These are phyloP conservation scores for Paracentrotus lividus DNA, from an alignment of 53 echinoderm and acorn worm genomes.

Conservation along the genomic window DNA sequence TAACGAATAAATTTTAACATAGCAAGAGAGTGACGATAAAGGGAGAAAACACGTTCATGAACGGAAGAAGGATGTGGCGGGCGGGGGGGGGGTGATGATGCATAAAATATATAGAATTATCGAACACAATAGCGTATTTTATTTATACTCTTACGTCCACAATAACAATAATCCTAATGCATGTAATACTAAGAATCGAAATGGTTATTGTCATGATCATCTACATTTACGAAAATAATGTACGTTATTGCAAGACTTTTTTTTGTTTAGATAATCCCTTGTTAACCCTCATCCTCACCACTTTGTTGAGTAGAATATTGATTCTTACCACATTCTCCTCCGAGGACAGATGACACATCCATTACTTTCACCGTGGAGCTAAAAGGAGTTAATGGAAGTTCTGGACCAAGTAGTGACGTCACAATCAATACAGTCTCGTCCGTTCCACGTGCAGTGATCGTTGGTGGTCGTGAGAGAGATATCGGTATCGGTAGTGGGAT, in stretches of 20 bases:
- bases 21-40: background rate
- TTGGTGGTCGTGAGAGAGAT: slow-evolving; percentile 76
- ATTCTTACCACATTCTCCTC: background rate
- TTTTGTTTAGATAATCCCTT: no score
- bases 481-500: slow-evolving; percentile 85
- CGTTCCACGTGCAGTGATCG: slow-evolving; percentile 76
- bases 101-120: background rate
- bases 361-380: background rate
- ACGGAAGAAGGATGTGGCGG: background rate
- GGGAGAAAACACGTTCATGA: background rate
- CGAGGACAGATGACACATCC: background rate
- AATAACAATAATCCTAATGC: no score
- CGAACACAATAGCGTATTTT: no score
- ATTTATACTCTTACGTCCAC: no score
- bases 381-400: background rate
- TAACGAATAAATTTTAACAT: no score
- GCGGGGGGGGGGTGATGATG: background rate
- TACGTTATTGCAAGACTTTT: no score
- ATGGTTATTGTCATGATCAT: no score
- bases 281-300: no score
- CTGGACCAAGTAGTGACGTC: slow-evolving; percentile 42
- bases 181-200: no score
- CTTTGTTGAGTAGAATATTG: no score
- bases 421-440: slow-evolving; percentile 70
- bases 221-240: no score